Evolutionary conservation across 2,113 vertebrate species (phyloP).

Genomic region (Saimiri boliviensis): DNA sequence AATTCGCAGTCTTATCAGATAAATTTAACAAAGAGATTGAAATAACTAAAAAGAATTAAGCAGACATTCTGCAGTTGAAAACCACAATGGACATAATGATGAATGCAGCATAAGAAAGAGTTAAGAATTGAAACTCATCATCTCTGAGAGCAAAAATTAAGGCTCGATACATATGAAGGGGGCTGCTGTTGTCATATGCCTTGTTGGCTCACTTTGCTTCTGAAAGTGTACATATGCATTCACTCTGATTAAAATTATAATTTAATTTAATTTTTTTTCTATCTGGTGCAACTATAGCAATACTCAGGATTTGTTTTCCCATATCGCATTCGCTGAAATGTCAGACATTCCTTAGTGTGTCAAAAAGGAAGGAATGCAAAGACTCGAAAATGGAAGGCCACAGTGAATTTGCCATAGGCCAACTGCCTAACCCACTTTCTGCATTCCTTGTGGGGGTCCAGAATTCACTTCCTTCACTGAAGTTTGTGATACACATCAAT

Average conservation of each 20-base stretch:
- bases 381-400: not conserved
- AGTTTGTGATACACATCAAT: not conserved
- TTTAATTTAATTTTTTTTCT: slow-evolving; percentile 10
- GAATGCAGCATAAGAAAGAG: not conserved
- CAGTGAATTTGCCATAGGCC: not conserved
- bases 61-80: too few relatives aligned
- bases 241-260: not conserved
- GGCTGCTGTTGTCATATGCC: not conserved
- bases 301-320: slow-evolving; percentile 31
- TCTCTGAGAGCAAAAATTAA: not conserved
- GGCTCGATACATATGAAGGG: rapidly evolving
- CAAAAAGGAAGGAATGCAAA: slow-evolving; percentile 12
- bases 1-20: too few relatives aligned
- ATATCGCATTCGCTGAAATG: not conserved
- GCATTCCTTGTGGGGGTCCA: not conserved
- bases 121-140: not conserved
- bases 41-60: too few relatives aligned
- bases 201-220: not conserved
- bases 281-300: not conserved
- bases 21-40: too few relatives aligned
- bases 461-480: not conserved
- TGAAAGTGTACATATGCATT: not conserved
- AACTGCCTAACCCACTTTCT: not conserved
- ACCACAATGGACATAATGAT: too few relatives aligned
- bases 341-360: slow-evolving; percentile 4